Percentiles rank a stretch among this genome's conserved stretches.
phyloP scores from a whole-genome alignment of 2,888 invertebrate genomes.

The Megamerina dolium region DNA sequence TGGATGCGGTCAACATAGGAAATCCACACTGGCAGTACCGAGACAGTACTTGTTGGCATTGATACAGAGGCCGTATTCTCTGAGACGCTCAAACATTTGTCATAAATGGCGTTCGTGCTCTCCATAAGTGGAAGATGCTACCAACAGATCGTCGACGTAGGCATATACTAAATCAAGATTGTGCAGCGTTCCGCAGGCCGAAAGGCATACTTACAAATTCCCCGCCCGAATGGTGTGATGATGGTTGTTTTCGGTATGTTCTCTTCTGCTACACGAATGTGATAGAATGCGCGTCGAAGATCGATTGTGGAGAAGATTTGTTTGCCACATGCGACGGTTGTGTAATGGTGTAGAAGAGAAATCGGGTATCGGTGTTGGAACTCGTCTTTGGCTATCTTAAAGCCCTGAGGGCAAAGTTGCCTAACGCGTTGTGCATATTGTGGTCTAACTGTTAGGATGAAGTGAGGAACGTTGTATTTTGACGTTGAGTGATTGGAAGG shows the following conservation, averaged over 20 bases:
- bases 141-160: constrained; percentile 9
- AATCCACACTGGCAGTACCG: neutral
- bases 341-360: constrained; percentile 5
- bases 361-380: constrained; percentile 15
- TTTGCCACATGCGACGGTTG: neutral
- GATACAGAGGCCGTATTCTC: neutral
- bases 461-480: neutral
- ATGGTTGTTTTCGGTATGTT: constrained; percentile 10
- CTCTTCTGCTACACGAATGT: constrained; percentile 13
- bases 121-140: neutral
- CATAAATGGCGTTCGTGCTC: constrained; percentile 4
- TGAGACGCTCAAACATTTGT: too few relatives aligned
- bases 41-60: neutral
- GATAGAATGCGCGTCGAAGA: constrained; percentile 10
- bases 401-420: neutral
- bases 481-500: neutral
- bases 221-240: constrained; percentile 4
- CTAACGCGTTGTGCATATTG: neutral
- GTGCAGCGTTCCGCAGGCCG: constrained; percentile 11
- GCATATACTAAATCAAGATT: constrained; percentile 11
- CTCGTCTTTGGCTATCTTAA: constrained; percentile 9
- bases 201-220: constrained; percentile 11
- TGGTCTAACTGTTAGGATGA: constrained; percentile 1
- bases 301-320: constrained; percentile 11
- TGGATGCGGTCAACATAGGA: too few relatives aligned